Evolutionary conservation across 1,140 invertebrate species (phyloP).

Genomic region (Drosophila orosa): DNA sequence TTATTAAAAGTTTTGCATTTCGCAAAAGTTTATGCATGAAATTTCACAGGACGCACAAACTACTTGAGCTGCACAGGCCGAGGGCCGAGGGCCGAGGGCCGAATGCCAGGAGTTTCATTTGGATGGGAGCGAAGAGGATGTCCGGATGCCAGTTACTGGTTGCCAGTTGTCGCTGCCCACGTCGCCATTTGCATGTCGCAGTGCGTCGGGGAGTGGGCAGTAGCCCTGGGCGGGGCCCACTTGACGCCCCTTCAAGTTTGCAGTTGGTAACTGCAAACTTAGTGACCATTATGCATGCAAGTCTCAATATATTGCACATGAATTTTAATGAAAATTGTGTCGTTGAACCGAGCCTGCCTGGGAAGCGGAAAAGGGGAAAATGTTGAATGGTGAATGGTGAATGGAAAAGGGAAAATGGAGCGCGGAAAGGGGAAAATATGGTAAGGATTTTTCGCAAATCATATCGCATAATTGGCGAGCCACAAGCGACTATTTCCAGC

Average conservation of each 20-base stretch:
- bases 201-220: conserved; percentile 16
- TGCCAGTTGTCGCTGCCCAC: conserved; percentile 17
- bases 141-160: conserved; percentile 40
- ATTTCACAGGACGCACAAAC: conserved; percentile 72
- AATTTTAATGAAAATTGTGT: conserved; percentile 78
- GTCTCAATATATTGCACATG: conserved; percentile 81
- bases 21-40: conserved; percentile 79
- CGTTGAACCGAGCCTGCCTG: conserved; percentile 56
- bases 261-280: conserved; percentile 65
- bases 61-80: conserved; percentile 66
- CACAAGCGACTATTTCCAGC: conserved; percentile 49
- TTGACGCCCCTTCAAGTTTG: conserved; percentile 48
- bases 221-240: conserved; percentile 40
- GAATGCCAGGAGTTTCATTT: conserved; percentile 27
- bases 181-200: conserved; percentile 66
- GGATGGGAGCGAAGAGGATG: conserved; percentile 34
- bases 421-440: conserved; percentile 22
- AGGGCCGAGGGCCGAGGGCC: conserved; percentile 3
- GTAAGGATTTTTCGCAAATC: conserved; percentile 56
- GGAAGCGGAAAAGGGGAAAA: not conserved
- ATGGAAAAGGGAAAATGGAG: not conserved
- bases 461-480: conserved; percentile 72
- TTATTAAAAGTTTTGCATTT: conserved; percentile 79
- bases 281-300: conserved; percentile 82
- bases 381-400: not conserved